phyloP scores from a whole-genome alignment of 2,113 vertebrate genomes.

The Chaenocephalus aceratus region DNA sequence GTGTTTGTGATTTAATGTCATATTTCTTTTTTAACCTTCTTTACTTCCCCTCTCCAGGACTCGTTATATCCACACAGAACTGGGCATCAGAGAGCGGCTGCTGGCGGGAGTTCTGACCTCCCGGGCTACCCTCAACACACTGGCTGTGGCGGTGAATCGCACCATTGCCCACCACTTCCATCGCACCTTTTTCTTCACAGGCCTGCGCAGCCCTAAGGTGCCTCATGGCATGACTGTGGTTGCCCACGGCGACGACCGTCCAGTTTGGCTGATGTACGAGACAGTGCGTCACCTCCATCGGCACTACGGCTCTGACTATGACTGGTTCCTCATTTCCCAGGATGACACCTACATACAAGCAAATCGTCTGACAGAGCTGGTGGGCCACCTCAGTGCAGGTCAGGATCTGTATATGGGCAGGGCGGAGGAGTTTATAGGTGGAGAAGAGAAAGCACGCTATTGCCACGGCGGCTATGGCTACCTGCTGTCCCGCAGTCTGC shows the following conservation, averaged over 20 bases:
- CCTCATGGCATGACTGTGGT: conserved; percentile 94
- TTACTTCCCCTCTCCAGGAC: conserved; percentile 83
- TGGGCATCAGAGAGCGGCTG: conserved; percentile 95
- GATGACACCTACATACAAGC: conserved; percentile 95
- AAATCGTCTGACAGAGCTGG: conserved; percentile 88
- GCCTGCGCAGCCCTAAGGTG: conserved; percentile 90
- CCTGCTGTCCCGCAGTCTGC: conserved; percentile 92
- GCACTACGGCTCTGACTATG: conserved; percentile 91
- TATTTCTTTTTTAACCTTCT: background rate
- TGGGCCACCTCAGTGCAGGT: conserved; percentile 91
- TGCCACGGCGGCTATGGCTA: conserved; percentile 97
- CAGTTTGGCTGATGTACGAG: conserved; percentile 98
- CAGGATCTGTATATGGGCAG: conserved; percentile 94
- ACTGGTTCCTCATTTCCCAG: conserved; percentile 97
- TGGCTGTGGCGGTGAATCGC: conserved; percentile 96
- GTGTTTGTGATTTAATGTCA: background rate
- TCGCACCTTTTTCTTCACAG: conserved; percentile 92
- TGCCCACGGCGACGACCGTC: conserved; percentile 93
- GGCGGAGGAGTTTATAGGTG: conserved; percentile 94
- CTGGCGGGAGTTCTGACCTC: conserved; percentile 94
- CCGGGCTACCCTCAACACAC: conserved; percentile 88
- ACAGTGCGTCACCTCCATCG: conserved; percentile 92
- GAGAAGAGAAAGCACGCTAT: conserved; percentile 92
- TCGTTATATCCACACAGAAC: conserved; percentile 95
- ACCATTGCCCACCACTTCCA: conserved; percentile 94